A percentile compares a stretch with the other conserved stretches of the same genome.
phyloP scores from a whole-genome alignment of 2,888 invertebrate genomes.

The Catocala sponsa region DNA sequence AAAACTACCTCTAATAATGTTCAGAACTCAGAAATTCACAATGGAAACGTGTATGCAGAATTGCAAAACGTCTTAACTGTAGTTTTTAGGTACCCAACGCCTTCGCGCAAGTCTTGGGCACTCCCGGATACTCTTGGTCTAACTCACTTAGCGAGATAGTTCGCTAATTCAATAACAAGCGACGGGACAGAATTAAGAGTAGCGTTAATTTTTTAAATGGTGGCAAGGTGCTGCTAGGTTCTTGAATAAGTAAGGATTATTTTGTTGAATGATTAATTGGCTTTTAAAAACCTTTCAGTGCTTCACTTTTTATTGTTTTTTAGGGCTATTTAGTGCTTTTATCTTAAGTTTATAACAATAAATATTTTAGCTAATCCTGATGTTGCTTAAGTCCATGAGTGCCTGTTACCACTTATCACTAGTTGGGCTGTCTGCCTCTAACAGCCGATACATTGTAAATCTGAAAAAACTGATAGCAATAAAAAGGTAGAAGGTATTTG shows the following conservation, averaged over 20 bases:
- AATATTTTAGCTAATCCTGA: too few relatives aligned
- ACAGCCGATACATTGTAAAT: too few relatives aligned
- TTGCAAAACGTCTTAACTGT: not conserved
- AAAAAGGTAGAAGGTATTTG: too few relatives aligned
- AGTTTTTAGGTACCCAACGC: not conserved
- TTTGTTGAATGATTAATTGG: not conserved
- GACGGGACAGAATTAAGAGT: conserved; percentile 49
- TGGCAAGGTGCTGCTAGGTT: conserved; percentile 12
- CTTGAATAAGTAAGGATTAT: conserved; percentile 5
- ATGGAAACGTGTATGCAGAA: not conserved
- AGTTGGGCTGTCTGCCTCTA: too few relatives aligned
- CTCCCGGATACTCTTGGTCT: conserved; percentile 9
- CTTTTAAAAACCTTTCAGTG: too few relatives aligned
- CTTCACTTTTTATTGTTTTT: too few relatives aligned
- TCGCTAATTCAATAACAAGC: conserved; percentile 57
- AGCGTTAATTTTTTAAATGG: conserved; percentile 48
- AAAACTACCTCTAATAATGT: not conserved
- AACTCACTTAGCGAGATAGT: conserved; percentile 51
- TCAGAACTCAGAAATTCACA: not conserved
- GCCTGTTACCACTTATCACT: too few relatives aligned
- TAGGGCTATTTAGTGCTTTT: too few relatives aligned
- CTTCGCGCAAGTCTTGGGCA: conserved; percentile 15
- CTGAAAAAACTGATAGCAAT: too few relatives aligned
- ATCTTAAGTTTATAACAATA: too few relatives aligned
- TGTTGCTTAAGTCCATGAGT: too few relatives aligned